Conservation (phyloP, 1,140 invertebrate species). For the Neomicropteryx cornuta region DNA sequence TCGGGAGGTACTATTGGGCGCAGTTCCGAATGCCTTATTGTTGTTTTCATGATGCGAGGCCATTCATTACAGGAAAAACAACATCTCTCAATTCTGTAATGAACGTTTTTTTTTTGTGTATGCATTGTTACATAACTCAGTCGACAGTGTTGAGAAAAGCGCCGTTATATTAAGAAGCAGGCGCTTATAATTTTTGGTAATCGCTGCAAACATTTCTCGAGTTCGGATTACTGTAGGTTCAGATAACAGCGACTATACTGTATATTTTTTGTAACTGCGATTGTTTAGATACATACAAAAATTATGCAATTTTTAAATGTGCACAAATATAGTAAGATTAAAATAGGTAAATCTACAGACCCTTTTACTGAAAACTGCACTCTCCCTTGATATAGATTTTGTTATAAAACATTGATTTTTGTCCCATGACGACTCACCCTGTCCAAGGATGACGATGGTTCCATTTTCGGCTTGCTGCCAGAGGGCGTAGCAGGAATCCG, state of each 20-base stretch:
- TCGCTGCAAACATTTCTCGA: no score
- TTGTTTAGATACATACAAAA: conserved; percentile 2
- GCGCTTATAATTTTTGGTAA: no score
- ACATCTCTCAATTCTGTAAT: no score
- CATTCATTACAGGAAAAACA: no score
- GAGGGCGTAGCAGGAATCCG: conserved; percentile 31
- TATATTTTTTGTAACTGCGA: neutral
- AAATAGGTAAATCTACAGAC: neutral
- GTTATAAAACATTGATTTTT: neutral
- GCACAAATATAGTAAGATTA: neutral
- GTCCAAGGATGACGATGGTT: conserved; percentile 30
- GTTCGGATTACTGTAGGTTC: no score
- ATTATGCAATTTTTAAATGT: neutral
- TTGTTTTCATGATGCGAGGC: no score
- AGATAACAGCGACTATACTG: neutral
- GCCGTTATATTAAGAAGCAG: no score
- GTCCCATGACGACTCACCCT: conserved; percentile 21
- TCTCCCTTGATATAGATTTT: neutral
- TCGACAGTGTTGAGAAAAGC: no score
- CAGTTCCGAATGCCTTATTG: no score
- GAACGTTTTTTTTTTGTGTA: no score
- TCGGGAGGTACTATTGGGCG: no score
- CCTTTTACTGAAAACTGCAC: neutral
- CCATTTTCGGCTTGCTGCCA: conserved; percentile 25
- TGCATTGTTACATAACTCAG: no score